Percentiles rank a stretch among this genome's conserved stretches.
Evolutionary conservation across 2,113 vertebrate species (phyloP).

Genomic region (Monopterus albus): DNA sequence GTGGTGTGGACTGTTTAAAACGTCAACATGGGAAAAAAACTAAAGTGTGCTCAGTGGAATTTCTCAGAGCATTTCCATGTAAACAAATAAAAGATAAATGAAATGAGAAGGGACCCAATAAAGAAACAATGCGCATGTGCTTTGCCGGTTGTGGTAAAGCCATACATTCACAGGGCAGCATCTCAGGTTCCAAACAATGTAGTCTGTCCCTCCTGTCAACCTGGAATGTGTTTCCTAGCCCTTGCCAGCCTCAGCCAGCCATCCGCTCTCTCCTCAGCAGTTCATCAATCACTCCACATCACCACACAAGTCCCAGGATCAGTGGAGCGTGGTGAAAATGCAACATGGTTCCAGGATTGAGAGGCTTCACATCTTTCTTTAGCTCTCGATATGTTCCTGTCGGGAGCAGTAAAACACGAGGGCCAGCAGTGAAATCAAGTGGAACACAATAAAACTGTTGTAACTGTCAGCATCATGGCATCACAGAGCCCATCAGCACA

Average conservation of each 20-base stretch:
- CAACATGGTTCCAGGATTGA: conserved; percentile 44
- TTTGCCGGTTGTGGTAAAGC: conserved; percentile 14
- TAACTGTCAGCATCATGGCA: conserved; percentile 7
- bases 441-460: conserved; percentile 30
- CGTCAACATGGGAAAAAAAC: conserved; percentile 64
- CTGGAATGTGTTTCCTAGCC: conserved; percentile 47
- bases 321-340: conserved; percentile 60
- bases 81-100: conserved; percentile 51
- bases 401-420: conserved; percentile 29
- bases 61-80: conserved; percentile 71
- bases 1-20: conserved; percentile 16
- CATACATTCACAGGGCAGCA: conserved; percentile 4
- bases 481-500: conserved; percentile 8
- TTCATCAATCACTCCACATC: conserved; percentile 56
- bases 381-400: conserved; percentile 23
- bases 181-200: conserved; percentile 17
- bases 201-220: conserved; percentile 18
- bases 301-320: conserved; percentile 19
- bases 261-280: conserved; percentile 28
- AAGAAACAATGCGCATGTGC: conserved; percentile 50
- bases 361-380: conserved; percentile 38
- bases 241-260: conserved; percentile 16
- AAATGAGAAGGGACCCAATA: conserved; percentile 44
- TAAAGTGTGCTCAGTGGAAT: conserved; percentile 64
- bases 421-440: conserved; percentile 31